Conservation (phyloP, 2,797 vertebrate species). For the Paramormyrops hopkinsi region DNA sequence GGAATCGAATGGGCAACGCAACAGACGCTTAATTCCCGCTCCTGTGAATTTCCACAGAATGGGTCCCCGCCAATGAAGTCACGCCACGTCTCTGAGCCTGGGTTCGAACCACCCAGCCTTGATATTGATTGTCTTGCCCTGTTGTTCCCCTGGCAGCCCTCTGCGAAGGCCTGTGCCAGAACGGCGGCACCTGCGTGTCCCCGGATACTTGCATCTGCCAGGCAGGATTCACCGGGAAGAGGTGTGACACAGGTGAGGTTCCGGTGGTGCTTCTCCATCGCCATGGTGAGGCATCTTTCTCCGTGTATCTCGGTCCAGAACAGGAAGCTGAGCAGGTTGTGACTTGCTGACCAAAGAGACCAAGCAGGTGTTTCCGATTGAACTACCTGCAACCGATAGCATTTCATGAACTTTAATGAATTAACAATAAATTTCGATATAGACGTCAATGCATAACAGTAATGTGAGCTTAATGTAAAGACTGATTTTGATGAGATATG, state of each 20-base stretch:
- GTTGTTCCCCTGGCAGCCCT: slow-evolving; percentile 62
- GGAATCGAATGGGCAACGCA: not conserved
- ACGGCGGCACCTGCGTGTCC: slow-evolving; percentile 85
- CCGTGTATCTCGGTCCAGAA: not conserved
- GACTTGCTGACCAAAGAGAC: not conserved
- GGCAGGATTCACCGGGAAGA: slow-evolving; percentile 89
- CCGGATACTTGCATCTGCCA: slow-evolving; percentile 88
- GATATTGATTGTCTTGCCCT: not conserved
- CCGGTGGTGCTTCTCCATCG: not conserved
- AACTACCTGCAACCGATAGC: not conserved
- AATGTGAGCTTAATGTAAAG: not conserved
- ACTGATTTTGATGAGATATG: not conserved
- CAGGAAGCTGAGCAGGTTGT: not conserved
- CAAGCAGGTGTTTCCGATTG: not conserved
- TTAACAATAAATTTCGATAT: not conserved
- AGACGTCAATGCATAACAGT: not conserved
- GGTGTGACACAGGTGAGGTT: slow-evolving; percentile 73
- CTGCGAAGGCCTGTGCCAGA: slow-evolving; percentile 89
- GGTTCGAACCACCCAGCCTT: not conserved
- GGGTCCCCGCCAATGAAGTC: not conserved
- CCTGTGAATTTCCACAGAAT: not conserved
- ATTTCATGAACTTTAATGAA: not conserved
- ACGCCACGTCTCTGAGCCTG: not conserved
- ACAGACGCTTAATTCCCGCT: not conserved
- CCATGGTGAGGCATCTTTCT: not conserved